These are phyloP conservation scores for Plebejus anna DNA, from an alignment of 2,888 invertebrate genomes.

Conservation along the genomic window DNA sequence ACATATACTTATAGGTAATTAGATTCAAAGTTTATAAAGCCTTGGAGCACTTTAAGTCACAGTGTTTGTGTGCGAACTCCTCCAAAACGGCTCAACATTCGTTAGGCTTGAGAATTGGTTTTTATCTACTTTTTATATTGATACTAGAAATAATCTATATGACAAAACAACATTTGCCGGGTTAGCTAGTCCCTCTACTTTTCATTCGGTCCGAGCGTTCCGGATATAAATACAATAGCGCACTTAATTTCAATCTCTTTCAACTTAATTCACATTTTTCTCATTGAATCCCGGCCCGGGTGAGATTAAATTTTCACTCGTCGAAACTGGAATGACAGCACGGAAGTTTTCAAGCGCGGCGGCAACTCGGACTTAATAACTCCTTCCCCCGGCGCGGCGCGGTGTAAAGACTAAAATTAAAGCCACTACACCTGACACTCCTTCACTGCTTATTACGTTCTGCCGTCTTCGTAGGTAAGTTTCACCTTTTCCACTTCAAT, in stretches of 20 bases:
- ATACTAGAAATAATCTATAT: no score
- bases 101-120: no score
- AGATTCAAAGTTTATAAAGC: no score
- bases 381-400: not conserved
- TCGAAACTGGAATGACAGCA: not conserved
- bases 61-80: no score
- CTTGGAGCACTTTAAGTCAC: no score
- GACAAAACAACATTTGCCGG: no score
- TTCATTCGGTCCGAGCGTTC: no score
- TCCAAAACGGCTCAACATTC: no score
- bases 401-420: slow-evolving; percentile 10
- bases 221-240: no score
- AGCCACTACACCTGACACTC: not conserved
- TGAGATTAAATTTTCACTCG: slow-evolving; percentile 3
- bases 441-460: not conserved
- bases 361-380: slow-evolving; percentile 8
- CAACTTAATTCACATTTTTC: slow-evolving; percentile 4
- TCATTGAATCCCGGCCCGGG: not conserved
- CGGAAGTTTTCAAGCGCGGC: not conserved
- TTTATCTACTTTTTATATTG: no score
- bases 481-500: not conserved
- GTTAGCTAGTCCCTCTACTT: no score
- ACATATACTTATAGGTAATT: no score
- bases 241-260: not conserved
- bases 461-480: not conserved